A percentile compares a stretch with the other conserved stretches of the same genome.
Evolutionary conservation across 2,888 invertebrate genomes (phyloP).

Genomic region (Epicampocera succincta): DNA sequence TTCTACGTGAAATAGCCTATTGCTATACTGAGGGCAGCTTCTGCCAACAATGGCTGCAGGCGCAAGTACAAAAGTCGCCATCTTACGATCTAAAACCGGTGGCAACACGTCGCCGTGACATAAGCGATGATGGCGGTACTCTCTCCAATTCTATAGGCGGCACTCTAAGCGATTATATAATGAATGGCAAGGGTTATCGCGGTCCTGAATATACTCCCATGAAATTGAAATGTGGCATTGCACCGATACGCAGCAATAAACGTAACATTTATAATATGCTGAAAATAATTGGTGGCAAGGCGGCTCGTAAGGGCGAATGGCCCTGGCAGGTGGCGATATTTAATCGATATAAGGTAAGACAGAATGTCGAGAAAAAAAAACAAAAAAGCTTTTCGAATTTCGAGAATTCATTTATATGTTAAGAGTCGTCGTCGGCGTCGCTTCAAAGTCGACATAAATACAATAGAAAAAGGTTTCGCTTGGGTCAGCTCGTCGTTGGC

Average conservation of each 20-base stretch:
- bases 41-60: slow-evolving; percentile 88
- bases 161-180: slow-evolving; percentile 76
- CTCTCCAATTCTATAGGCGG: slow-evolving; percentile 75
- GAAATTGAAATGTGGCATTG: slow-evolving; percentile 81
- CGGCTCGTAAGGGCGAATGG: slow-evolving; percentile 92
- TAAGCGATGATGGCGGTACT: slow-evolving; percentile 71
- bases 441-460: no score
- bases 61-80: slow-evolving; percentile 79
- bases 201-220: slow-evolving; percentile 81
- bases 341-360: slow-evolving; percentile 89
- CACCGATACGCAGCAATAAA: slow-evolving; percentile 76
- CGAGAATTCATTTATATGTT: no score
- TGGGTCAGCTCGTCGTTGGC: no score
- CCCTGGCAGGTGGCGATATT: slow-evolving; percentile 97
- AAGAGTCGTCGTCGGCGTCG: no score
- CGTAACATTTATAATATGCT: slow-evolving; percentile 84
- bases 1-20: slow-evolving; percentile 91
- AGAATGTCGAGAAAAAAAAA: no score
- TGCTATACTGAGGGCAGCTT: slow-evolving; percentile 91
- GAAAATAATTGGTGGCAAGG: slow-evolving; percentile 93
- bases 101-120: slow-evolving; percentile 74
- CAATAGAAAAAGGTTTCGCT: no score
- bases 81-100: slow-evolving; percentile 77
- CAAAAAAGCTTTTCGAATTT: no score
- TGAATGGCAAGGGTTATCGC: slow-evolving; percentile 79